phyloP scores from a whole-genome alignment of 2,888 invertebrate genomes.

The Lasioglossum vierecki region DNA sequence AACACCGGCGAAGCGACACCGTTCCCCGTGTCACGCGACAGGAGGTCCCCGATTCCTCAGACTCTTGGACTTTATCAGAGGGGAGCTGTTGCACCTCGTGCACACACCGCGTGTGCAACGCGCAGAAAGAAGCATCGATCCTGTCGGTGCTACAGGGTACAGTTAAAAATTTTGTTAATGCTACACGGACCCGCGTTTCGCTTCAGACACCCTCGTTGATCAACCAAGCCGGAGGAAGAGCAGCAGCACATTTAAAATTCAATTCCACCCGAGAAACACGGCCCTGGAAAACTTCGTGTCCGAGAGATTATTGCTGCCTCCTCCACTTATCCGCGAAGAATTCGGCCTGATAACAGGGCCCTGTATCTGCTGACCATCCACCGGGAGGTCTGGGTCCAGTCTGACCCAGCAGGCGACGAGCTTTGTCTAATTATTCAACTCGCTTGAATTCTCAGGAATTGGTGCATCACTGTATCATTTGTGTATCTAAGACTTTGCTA shows the following conservation, averaged over 20 bases:
- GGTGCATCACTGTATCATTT: too few species aligned
- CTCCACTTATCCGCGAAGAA: background rate
- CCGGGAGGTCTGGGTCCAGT: background rate
- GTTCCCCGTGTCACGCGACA: slow-evolving; percentile 61
- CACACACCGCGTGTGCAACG: background rate
- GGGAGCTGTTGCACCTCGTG: slow-evolving; percentile 14
- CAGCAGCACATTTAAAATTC: background rate
- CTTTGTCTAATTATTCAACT: background rate
- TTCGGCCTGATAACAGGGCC: background rate
- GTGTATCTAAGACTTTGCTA: too few species aligned
- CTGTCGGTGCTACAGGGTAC: slow-evolving; percentile 16
- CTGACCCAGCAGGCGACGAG: too few species aligned
- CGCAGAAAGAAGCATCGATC: slow-evolving; percentile 48
- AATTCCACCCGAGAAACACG: background rate
- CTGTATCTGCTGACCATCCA: background rate
- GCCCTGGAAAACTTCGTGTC: background rate
- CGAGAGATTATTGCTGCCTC: background rate
- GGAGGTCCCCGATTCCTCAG: slow-evolving; percentile 58
- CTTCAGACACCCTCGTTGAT: slow-evolving; percentile 1
- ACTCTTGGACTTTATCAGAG: slow-evolving; percentile 54
- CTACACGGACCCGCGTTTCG: slow-evolving; percentile 9
- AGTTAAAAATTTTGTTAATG: slow-evolving; percentile 15
- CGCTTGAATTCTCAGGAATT: background rate
- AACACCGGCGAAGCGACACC: slow-evolving; percentile 57
- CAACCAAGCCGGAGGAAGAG: background rate